Conservation (phyloP, 2,888 invertebrate species). For the Bursaphelenchus okinawaensis region DNA sequence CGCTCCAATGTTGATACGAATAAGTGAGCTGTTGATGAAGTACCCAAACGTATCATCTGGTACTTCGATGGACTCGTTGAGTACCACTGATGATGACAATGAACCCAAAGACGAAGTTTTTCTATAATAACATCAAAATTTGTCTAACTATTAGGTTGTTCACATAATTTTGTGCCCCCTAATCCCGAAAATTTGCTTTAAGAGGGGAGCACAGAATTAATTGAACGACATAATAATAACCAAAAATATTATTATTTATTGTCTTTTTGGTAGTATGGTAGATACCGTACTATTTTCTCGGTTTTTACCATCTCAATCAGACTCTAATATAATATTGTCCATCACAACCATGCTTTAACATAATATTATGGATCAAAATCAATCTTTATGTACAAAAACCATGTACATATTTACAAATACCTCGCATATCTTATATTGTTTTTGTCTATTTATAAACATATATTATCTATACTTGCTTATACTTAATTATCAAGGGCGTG, state of each 20-base stretch:
- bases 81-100: background rate
- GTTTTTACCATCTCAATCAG: background rate
- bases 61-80: slow-evolving; percentile 5
- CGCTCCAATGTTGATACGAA: slow-evolving; percentile 19
- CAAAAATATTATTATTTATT: background rate
- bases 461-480: no score
- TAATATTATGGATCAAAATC: background rate
- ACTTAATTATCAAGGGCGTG: no score
- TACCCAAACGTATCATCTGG: slow-evolving; percentile 9
- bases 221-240: no score
- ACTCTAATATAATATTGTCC: background rate
- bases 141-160: no score
- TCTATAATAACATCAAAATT: background rate
- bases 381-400: background rate
- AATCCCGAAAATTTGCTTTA: no score
- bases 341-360: background rate
- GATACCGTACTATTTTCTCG: background rate
- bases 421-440: background rate
- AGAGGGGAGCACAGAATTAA: no score
- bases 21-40: slow-evolving; percentile 13
- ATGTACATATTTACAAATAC: background rate
- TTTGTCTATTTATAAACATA: no score
- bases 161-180: no score
- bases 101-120: slow-evolving; percentile 4
- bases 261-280: background rate